Conservation (phyloP, 2,888 invertebrate genomes). For the Melieria omissa region DNA sequence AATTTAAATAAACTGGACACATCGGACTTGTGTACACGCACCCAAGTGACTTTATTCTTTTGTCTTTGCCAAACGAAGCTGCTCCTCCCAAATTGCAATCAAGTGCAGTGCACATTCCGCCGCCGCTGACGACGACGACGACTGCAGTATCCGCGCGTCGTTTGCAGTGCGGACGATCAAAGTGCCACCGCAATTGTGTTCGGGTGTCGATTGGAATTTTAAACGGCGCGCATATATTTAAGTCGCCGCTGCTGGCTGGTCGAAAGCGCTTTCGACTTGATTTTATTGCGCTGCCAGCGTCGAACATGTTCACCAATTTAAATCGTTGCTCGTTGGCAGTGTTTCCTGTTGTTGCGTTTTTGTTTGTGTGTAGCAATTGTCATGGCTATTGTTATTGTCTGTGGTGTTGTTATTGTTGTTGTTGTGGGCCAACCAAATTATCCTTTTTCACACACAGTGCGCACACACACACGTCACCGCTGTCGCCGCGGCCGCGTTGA, state of each 20-base stretch:
- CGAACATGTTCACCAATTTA: slow-evolving; percentile 4
- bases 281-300: slow-evolving; percentile 2
- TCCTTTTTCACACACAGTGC: too few relatives aligned
- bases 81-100: background rate
- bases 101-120: slow-evolving; percentile 19
- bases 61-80: slow-evolving; percentile 6
- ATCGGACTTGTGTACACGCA: background rate
- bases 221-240: slow-evolving; percentile 20
- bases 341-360: background rate
- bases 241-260: background rate
- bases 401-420: background rate
- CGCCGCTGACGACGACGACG: background rate
- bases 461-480: too few relatives aligned
- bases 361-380: background rate
- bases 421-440: too few relatives aligned
- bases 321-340: background rate
- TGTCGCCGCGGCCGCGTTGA: too few relatives aligned
- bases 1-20: slow-evolving; percentile 31
- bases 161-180: slow-evolving; percentile 26
- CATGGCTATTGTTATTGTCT: background rate
- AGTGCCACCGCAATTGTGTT: slow-evolving; percentile 27
- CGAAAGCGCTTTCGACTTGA: background rate
- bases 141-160: background rate
- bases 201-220: slow-evolving; percentile 40
- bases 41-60: background rate